A percentile compares a stretch with the other conserved stretches of the same genome.
Conservation (phyloP, 2,888 invertebrate genomes). For the Sympetrum striolatum region DNA sequence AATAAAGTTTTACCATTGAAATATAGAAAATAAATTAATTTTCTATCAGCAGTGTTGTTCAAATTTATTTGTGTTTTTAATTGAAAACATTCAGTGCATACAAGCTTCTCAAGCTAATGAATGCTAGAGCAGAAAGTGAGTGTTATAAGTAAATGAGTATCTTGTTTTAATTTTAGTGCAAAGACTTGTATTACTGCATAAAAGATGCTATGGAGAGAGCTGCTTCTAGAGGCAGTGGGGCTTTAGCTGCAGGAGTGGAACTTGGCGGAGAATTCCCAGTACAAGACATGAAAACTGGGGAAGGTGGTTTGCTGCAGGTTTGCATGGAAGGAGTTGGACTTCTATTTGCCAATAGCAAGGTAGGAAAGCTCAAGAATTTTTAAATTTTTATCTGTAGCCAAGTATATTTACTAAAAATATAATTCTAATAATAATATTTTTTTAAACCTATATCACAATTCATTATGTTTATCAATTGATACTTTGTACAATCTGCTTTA, state of each 20-base stretch:
- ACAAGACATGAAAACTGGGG: slow-evolving; percentile 95
- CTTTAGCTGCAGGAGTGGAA: slow-evolving; percentile 73
- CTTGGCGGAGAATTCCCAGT: slow-evolving; percentile 97
- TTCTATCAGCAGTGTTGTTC: no score
- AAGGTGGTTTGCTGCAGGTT: slow-evolving; percentile 96
- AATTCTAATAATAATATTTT: not conserved
- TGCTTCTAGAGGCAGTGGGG: slow-evolving; percentile 74
- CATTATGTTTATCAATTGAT: slow-evolving; percentile 7
- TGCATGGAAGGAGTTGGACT: slow-evolving; percentile 99
- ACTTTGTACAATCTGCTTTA: not conserved
- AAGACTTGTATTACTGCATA: slow-evolving; percentile 97
- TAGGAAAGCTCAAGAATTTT: slow-evolving; percentile 62
- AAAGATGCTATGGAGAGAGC: slow-evolving; percentile 97
- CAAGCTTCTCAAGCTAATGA: not conserved
- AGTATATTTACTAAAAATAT: not conserved
- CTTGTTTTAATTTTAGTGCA: slow-evolving; percentile 74
- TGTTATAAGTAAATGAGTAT: slow-evolving; percentile 6
- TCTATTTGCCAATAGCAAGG: slow-evolving; percentile 99
- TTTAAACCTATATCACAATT: not conserved
- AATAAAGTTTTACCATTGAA: no score
- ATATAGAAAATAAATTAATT: no score
- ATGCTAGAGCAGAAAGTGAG: not conserved
- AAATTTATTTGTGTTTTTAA: not conserved
- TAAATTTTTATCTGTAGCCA: not conserved
- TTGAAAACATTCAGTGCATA: not conserved